Conservation (phyloP, 1,140 invertebrate genomes). For the Ridgeia piscesae region DNA sequence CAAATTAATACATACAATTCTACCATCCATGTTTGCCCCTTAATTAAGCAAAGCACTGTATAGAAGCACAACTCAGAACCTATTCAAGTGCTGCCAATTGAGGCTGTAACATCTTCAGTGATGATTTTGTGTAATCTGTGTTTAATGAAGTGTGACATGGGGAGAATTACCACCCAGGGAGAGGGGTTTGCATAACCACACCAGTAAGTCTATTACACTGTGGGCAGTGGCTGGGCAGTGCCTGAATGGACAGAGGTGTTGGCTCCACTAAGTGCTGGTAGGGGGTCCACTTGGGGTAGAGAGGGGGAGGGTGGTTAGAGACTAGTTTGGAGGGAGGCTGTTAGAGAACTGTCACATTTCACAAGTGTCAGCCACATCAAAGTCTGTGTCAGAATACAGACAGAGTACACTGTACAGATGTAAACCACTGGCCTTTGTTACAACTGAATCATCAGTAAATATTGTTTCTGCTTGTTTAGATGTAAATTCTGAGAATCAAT, state of each 20-base stretch:
- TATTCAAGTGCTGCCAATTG: neutral
- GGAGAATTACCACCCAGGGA: neutral
- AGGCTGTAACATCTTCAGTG: neutral
- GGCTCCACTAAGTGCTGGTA: neutral
- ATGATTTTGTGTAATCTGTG: constrained; percentile 1
- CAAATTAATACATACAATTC: too few relatives aligned
- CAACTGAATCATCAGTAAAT: too few relatives aligned
- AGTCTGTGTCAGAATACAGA: too few relatives aligned
- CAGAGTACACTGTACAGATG: too few relatives aligned
- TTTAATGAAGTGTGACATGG: neutral
- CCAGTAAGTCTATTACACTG: neutral
- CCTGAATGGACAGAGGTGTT: neutral
- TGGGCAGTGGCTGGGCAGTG: neutral
- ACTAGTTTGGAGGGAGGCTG: neutral
- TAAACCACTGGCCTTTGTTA: too few relatives aligned
- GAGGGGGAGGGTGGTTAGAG: neutral
- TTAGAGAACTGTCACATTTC: neutral
- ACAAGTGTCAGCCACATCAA: neutral
- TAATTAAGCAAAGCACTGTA: neutral
- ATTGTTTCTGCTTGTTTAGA: neutral
- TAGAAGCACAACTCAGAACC: neutral
- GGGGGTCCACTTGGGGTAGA: neutral
- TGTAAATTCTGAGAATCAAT: neutral
- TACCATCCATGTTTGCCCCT: too few relatives aligned
- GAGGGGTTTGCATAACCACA: neutral